Percentiles rank a stretch among this genome's conserved stretches.
phyloP scores from a whole-genome alignment of 2,888 invertebrate species.

The Drosophila anomelani region DNA sequence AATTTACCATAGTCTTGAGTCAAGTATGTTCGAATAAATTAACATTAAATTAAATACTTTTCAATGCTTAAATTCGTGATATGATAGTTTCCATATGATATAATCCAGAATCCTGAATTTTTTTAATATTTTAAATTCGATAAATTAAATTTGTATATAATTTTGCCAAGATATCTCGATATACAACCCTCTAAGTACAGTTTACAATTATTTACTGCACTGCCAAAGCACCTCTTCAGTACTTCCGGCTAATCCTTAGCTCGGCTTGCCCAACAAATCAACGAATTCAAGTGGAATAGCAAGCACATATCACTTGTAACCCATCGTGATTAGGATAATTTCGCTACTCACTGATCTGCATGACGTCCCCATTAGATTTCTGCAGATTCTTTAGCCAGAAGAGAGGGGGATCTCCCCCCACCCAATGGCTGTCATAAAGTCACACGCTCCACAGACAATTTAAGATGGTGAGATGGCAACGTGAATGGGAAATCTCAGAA shows the following conservation, averaged over 20 bases:
- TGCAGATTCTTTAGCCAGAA: constrained; percentile 1
- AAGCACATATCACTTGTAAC: constrained; percentile 1
- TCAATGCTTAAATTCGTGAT: no score
- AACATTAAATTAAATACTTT: no score
- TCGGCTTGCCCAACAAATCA: neutral
- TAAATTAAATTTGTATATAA: neutral
- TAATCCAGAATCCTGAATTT: no score
- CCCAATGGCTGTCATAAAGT: constrained; percentile 43
- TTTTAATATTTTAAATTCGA: neutral
- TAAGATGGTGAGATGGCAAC: constrained; percentile 5
- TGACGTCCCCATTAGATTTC: constrained; percentile 10
- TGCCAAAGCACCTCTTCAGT: neutral
- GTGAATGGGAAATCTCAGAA: constrained; percentile 10
- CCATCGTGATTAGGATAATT: constrained; percentile 4
- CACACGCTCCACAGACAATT: constrained; percentile 47
- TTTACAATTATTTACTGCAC: neutral
- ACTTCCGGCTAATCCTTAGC: no score
- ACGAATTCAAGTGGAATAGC: neutral
- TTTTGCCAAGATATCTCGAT: neutral
- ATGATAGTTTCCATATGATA: no score
- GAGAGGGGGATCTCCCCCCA: neutral
- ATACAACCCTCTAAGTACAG: neutral
- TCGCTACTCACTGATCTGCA: constrained; percentile 11
- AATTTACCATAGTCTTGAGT: neutral
- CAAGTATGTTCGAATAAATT: no score